Conservation (phyloP, 2,888 invertebrate species). For the Cryptophagus acutangulus region DNA sequence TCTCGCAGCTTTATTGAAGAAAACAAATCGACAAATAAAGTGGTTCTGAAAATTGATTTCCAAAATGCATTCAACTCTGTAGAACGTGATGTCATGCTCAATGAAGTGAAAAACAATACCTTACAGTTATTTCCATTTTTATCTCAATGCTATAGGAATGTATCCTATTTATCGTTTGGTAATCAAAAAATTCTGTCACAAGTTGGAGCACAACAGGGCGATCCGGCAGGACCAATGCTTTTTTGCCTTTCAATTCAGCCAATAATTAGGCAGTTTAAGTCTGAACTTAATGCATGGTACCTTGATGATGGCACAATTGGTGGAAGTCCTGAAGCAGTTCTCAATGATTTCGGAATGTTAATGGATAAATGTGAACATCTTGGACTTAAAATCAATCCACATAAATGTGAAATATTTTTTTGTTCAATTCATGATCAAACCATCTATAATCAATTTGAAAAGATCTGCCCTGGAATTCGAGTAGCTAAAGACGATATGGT, state of each 20-base stretch:
- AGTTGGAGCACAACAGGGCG: background rate
- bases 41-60: conserved; percentile 5
- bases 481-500: background rate
- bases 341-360: background rate
- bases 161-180: background rate
- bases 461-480: background rate
- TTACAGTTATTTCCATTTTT: background rate
- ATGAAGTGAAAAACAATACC: background rate
- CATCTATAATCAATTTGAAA: background rate
- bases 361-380: background rate
- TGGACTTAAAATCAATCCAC: background rate
- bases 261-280: background rate
- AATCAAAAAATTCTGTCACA: conserved; percentile 1
- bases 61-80: conserved; percentile 4
- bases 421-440: background rate
- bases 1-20: background rate
- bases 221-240: conserved; percentile 4
- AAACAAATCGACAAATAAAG: background rate
- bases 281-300: conserved; percentile 1
- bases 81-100: conserved; percentile 3
- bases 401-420: conserved; percentile 2
- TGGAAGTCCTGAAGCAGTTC: conserved; percentile 1
- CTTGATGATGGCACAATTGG: background rate
- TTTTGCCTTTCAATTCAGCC: conserved; percentile 4
- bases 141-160: background rate